A percentile compares a stretch with the other conserved stretches of the same genome.
These are phyloP conservation scores for Alauda arvensis DNA, from an alignment of 2,797 vertebrate species.

Conservation along the genomic window DNA sequence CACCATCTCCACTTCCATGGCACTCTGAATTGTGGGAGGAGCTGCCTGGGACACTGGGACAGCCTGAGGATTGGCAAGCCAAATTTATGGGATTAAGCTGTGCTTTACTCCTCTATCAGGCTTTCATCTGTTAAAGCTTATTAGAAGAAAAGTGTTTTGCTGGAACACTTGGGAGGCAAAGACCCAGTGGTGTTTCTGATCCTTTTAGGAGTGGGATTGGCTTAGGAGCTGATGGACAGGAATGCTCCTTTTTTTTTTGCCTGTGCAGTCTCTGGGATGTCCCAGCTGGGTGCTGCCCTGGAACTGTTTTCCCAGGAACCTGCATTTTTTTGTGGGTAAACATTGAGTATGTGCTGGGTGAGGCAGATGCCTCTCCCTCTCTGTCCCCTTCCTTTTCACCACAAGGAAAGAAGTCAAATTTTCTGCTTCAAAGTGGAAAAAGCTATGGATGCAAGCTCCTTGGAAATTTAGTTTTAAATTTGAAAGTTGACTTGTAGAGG, in stretches of 20 bases:
- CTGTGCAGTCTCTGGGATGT: not conserved
- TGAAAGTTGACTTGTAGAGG: not conserved
- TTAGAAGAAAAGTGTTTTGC: not conserved
- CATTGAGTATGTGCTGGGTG: accelerated
- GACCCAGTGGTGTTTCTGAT: not conserved
- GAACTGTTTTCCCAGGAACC: not conserved
- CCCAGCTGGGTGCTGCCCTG: not conserved
- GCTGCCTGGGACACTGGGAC: not conserved
- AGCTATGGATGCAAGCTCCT: not conserved
- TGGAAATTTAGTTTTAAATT: not conserved
- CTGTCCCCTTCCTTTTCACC: not conserved
- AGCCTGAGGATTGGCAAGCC: not conserved
- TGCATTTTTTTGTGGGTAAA: not conserved
- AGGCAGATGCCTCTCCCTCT: not conserved
- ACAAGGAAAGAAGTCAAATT: not conserved
- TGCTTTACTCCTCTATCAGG: not conserved
- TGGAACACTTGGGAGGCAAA: not conserved
- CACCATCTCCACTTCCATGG: not conserved
- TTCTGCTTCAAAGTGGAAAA: not conserved
- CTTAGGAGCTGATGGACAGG: not conserved
- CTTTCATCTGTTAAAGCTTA: not conserved
- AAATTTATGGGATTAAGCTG: not conserved
- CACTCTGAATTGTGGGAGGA: not conserved
- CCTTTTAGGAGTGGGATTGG: not conserved
- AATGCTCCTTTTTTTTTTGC: not conserved